A percentile compares a stretch with the other conserved stretches of the same genome.
Evolutionary conservation across 1,140 invertebrate genomes (phyloP).

Genomic region (Aphelenchoides fujianensis): DNA sequence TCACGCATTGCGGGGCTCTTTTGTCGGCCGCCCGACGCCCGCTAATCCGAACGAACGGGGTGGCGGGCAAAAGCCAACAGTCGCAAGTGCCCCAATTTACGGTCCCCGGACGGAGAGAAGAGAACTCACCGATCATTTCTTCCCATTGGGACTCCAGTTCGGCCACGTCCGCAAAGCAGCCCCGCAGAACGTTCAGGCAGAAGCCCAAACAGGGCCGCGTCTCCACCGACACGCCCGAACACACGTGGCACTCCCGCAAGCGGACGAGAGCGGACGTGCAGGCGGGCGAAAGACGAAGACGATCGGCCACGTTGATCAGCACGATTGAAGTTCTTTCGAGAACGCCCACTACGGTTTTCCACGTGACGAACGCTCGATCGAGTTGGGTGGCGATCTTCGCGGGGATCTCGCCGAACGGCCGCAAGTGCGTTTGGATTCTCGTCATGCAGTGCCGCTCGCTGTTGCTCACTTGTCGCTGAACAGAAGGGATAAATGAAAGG

Average conservation of each 20-base stretch:
- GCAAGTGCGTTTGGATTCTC: constrained; percentile 7
- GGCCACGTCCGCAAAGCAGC: constrained; percentile 67
- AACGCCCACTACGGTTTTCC: background rate
- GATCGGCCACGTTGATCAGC: constrained; percentile 1
- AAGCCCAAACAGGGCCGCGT: constrained; percentile 76
- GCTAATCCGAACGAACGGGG: too few species aligned
- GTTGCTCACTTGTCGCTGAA: constrained; percentile 10
- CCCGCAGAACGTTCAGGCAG: constrained; percentile 78
- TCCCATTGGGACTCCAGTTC: constrained; percentile 80
- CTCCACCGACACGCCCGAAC: constrained; percentile 2
- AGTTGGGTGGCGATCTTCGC: constrained; percentile 4
- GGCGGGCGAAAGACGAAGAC: background rate
- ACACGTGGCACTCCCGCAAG: constrained; percentile 16
- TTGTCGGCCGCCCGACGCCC: background rate
- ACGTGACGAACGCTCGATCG: background rate
- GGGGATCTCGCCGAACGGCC: constrained; percentile 14
- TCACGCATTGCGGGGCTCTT: too few species aligned
- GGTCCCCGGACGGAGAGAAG: constrained; percentile 1
- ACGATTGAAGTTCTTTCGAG: constrained; percentile 1
- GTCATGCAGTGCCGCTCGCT: constrained; percentile 19
- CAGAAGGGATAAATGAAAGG: background rate
- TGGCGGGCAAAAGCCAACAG: too few species aligned
- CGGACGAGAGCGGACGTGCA: background rate
- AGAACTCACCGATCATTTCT: constrained; percentile 59
- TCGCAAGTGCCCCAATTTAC: background rate